Evolutionary conservation across 1,140 invertebrate species (phyloP), one percentile per base, ranked within the genome.

Genomic region (Megalopta genalis): DNA sequence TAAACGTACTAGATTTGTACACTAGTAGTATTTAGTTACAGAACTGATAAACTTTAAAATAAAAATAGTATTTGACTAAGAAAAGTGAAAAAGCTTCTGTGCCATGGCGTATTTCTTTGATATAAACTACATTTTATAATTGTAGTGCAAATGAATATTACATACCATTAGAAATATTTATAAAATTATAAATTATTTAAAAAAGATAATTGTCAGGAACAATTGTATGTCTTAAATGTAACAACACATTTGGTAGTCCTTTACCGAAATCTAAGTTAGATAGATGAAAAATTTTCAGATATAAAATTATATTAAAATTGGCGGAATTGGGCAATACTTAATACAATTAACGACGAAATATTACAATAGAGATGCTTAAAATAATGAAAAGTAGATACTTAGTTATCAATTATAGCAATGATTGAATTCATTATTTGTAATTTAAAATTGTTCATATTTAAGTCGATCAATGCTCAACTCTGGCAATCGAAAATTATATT

Each of bases 91-190:
- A 72, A 72, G 63, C 37, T 70, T 64, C 18, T 39, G 68, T 78
- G 76, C 68, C 76, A 78, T 78, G 12, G n/a, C 39, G 59, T 46
- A 59, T 73, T 78, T 72, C 68, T 78, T 72, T 54, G 57, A 78
- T 78, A 63, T 46, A 78, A 60, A 78, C 25, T 65, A 25, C 39
- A 46, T 10, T 72, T 59, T 42, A 23, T 54, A 67, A 12, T 32
- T 39, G 27, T 70, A 71, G 12, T 54, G 32, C 32, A 64, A 77
- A 77, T 64, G 39, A 49, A 37, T 7, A 32, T 32, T 32, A n/a
- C 5, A 76, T 76, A 69, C 32, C 42, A 46, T 14, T 76, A 69
- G 21, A 46, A 69, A 60, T 69, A 76, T 25, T 68, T 68, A 32
- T 18, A 37, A 27, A 74, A 54, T 9, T 64, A 42, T 66, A 2